These are phyloP conservation scores for roundworm (Caenorhabditis elegans) DNA, from an alignment of 1,140 invertebrate genomes.

Conservation along the genomic window WBcel235 BX284605.5:8233501-8234000, in stretches of 20 bases:
- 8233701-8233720: slow-evolving; percentile 41
- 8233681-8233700: slow-evolving; percentile 32
- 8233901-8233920: slow-evolving; percentile 55
- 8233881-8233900: slow-evolving; percentile 56
- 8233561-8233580: slow-evolving; percentile 63
- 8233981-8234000: slow-evolving; percentile 33
- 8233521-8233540: background rate
- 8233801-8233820: slow-evolving; percentile 64
- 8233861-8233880: slow-evolving; percentile 61
- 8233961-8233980: slow-evolving; percentile 54
- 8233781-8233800: slow-evolving; percentile 64
- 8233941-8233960: slow-evolving; percentile 58
- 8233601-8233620: slow-evolving; percentile 62
- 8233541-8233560: background rate
- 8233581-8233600: slow-evolving; percentile 53
- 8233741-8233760: slow-evolving; percentile 65
- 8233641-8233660: slow-evolving; percentile 63
- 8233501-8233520: slow-evolving; percentile 62
- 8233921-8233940: slow-evolving; percentile 56
- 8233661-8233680: slow-evolving; percentile 51
- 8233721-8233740: slow-evolving; percentile 62
- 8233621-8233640: slow-evolving; percentile 58
- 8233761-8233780: slow-evolving; percentile 64
- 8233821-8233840: slow-evolving; percentile 62
- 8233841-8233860: slow-evolving; percentile 53